Evolutionary conservation across 1,140 invertebrate species (phyloP).

Genomic region (Alviniconcha marisindica): DNA sequence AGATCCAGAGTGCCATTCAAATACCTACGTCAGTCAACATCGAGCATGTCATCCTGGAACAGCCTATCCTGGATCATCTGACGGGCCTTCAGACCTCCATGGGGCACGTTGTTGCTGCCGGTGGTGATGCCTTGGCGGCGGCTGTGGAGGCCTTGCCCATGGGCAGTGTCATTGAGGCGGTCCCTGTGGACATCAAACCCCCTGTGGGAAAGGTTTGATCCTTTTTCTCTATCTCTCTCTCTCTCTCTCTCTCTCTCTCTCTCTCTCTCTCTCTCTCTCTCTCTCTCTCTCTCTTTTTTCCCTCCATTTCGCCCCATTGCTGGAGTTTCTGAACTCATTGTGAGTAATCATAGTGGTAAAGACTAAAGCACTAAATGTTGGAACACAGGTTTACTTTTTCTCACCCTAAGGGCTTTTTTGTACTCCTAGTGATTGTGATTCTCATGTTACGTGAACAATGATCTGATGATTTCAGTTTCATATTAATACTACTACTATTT

Average conservation of each 20-base stretch:
- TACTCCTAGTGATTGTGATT: too few relatives aligned
- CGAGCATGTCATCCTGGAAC: constrained; percentile 36
- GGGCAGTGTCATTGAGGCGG: background rate
- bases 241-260: too few relatives aligned
- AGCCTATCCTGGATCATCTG: constrained; percentile 36
- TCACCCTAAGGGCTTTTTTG: background rate
- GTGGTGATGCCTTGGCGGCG: background rate
- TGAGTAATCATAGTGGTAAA: too few relatives aligned
- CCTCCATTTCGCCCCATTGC: too few relatives aligned
- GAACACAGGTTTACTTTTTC: background rate
- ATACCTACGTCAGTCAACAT: constrained; percentile 24
- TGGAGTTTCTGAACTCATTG: too few relatives aligned
- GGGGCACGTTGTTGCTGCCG: background rate
- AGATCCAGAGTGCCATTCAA: constrained; percentile 47
- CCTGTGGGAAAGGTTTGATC: constrained; percentile 70
- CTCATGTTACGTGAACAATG: too few relatives aligned
- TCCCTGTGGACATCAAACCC: constrained; percentile 54
- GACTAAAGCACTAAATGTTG: too few relatives aligned
- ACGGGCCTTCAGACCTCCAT: constrained; percentile 4
- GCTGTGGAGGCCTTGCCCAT: constrained; percentile 28
- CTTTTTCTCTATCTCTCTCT: too few relatives aligned
- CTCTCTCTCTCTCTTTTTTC: too few relatives aligned
- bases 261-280: too few relatives aligned
- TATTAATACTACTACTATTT: too few relatives aligned
- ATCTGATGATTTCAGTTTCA: too few relatives aligned